These are phyloP conservation scores for Drosophila athabasca DNA, from an alignment of 1,140 invertebrate genomes.

Conservation along the genomic window DNA sequence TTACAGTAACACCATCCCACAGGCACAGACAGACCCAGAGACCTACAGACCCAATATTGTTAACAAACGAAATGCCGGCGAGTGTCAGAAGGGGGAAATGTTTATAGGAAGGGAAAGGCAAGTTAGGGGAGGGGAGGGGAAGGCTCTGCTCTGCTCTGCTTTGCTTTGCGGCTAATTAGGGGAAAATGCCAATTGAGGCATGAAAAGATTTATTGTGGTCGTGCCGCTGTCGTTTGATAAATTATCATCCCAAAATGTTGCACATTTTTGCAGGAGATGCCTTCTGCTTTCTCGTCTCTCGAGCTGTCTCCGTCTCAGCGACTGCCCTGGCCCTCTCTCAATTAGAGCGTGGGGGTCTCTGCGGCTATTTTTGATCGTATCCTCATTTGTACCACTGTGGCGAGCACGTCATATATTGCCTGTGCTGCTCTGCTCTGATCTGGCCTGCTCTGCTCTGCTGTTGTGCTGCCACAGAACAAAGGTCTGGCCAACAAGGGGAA, in stretches of 20 bases:
- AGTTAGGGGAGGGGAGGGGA: too few relatives aligned
- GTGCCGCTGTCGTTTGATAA: conserved; percentile 57
- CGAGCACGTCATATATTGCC: conserved; percentile 49
- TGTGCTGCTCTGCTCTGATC: too few relatives aligned
- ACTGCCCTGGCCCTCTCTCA: conserved; percentile 10
- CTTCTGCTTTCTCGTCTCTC: conserved; percentile 18
- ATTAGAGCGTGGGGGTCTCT: conserved; percentile 64
- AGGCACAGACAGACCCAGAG: too few relatives aligned
- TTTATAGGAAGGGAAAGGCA: not conserved
- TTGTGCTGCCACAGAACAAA: conserved; percentile 29
- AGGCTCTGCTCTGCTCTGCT: conserved; percentile 22
- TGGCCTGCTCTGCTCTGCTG: too few relatives aligned
- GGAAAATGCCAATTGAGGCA: conserved; percentile 68
- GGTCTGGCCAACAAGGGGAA: conserved; percentile 26
- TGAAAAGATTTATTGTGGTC: conserved; percentile 71
- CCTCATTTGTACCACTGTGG: conserved; percentile 62
- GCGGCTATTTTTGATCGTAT: conserved; percentile 27
- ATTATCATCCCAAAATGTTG: conserved; percentile 63
- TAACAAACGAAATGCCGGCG: conserved; percentile 17
- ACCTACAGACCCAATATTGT: not conserved
- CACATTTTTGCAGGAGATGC: conserved; percentile 44
- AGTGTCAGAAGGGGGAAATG: conserved; percentile 24
- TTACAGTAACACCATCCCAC: conserved; percentile 28
- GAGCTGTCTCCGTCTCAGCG: too few relatives aligned
- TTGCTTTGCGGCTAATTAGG: conserved; percentile 36